Base-by-base conservation (phyloP, 1,140 invertebrate genomes). In the Drosophila pseudoananassae region DNA sequence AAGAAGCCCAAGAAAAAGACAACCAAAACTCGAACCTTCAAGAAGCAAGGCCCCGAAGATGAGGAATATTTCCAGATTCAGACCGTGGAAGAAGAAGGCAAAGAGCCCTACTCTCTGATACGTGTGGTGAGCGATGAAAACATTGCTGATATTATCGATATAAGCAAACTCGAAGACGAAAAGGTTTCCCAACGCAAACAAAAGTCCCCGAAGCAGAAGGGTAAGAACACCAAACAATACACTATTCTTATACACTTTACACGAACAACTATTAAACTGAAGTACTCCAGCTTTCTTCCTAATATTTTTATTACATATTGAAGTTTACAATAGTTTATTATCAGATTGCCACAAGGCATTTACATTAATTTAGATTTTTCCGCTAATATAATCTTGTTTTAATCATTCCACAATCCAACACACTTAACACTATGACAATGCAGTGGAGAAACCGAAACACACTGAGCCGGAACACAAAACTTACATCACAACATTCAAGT, bases 21-120 rank as follows among this genome's bases (percentile, higher is more conserved):
- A 10, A 89, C 91, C 0, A 91, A 92, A 80, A 92, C 83, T 3
- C 50, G 85, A 45, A 87, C 84, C 55, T 91, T 90, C 23, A 92
- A 91, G 59, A 93, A 90, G 50, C 82, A 87, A 46, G 66, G 71
- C 9, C 87, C 89, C 1, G 58, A 80, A 3, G 79, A 91, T 17
- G 85, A 91, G 5, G 80, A 92, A 79, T 87, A 81, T 51, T 92
- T 90, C 54, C 91, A 92, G 83, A 91, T 93, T 57, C 74, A 83
- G 66, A 92, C 92, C 14, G 58, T 92, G 17, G 92, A 93, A 65
- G 92, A 92, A 78, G 91, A 93, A 66, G 87, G 90, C 56, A 74
- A 92, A 79, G 92, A 91, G 69, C 87, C 88, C 74, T 77, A 73
- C 65, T 92, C 84, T 58, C 81, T 65, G 54, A 87, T 93, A 14